Conservation (phyloP, 2,797 vertebrate genomes). For the Poecilia wingei region DNA sequence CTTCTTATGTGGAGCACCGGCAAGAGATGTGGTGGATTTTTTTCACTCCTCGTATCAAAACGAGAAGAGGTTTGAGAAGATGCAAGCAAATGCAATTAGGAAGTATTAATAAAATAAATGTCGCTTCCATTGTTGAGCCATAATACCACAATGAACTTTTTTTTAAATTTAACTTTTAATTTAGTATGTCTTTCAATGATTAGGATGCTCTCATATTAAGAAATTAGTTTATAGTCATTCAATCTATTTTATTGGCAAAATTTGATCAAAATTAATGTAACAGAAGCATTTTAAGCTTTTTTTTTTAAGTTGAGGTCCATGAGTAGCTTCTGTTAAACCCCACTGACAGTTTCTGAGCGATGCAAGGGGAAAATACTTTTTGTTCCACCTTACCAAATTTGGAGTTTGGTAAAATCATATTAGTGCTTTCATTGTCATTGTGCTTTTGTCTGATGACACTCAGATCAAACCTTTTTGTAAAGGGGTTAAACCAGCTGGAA, state of each 20-base stretch:
- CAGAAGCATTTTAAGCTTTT: not conserved
- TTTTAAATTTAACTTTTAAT: not conserved
- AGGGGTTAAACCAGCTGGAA: not conserved
- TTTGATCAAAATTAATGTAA: not conserved
- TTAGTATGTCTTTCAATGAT: not conserved
- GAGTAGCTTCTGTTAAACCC: not conserved
- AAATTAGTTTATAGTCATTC: not conserved
- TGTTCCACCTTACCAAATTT: not conserved
- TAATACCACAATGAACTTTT: not conserved
- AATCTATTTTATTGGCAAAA: not conserved
- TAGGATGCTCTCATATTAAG: not conserved
- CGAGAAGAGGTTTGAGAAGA: not conserved
- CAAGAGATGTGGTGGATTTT: not conserved
- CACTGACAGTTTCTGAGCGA: not conserved
- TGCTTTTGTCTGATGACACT: not conserved
- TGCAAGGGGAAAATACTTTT: not conserved
- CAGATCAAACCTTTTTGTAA: not conserved
- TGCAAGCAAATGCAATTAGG: not conserved
- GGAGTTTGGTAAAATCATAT: not conserved
- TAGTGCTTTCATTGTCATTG: not conserved
- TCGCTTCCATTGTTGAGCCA: not conserved
- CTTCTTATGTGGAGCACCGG: constrained; percentile 21
- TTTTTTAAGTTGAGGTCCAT: not conserved
- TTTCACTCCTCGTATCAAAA: not conserved
- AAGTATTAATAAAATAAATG: not conserved